Base-by-base conservation (phyloP, 2,113 vertebrate genomes). In the Loxodonta africana region DNA sequence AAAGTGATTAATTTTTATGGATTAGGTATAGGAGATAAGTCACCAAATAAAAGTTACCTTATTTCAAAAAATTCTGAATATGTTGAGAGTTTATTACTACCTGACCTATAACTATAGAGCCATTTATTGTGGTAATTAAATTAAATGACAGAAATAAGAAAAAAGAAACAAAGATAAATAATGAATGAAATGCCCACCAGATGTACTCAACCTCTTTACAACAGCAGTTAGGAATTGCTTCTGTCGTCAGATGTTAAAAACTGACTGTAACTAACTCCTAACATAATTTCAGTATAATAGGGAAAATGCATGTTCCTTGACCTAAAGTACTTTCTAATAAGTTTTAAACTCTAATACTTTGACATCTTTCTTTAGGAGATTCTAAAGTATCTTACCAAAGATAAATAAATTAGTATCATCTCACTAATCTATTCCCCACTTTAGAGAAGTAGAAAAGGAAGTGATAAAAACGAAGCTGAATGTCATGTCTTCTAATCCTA, bases 291-390 rank as follows among this genome's bases (percentile, higher is more conserved):
- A 88, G 14, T 71, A 76, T 62, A 83, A 92, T 1, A 83, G 37
- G 41, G 60, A 78, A 95, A 67, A 92, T 48, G 63, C 53, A 83
- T 88, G 28, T 44, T 91, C 73, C 77, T 95, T 91, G 37, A 91
- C 15, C 21, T 37, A 86, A 95, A 88, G 60, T 15, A 69, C 25
- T 83, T 97, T 87, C 65, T 90, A 86, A 48, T 80, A 93, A 88
- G 44, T 86, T 91, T 86, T 90, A 20, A 96, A 91, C 51, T 93
- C 53, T 88, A 73, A 53, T 44, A 88, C 30, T 86, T 87, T n/a
- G 28, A 77, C 28, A 92, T 3, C 23, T 94, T 93, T 88, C 30
- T 92, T 82, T 88, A 97, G 44, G 85, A 63, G 15, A 85, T 77
- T 88, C 48, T 60, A 82, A 91, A 90, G 8, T 57, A 2, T 37